phyloP scores from a whole-genome alignment of 2,797 vertebrate genomes.

The Takifugu ocellatus region DNA sequence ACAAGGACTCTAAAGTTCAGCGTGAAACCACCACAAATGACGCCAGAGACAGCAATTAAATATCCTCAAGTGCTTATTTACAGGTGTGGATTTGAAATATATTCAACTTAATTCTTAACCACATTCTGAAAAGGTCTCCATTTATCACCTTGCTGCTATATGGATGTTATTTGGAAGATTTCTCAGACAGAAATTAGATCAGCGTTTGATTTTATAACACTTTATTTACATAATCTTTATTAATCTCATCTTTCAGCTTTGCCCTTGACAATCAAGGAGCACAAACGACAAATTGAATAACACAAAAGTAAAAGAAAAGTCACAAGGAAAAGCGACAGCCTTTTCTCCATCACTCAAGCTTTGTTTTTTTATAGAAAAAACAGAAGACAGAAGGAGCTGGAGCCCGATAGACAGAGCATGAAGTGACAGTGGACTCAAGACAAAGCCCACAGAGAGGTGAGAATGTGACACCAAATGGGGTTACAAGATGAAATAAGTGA shows the following conservation, averaged over 20 bases:
- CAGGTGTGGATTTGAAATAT: too few species aligned
- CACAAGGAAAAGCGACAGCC: conserved; percentile 42
- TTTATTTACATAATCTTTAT: conserved; percentile 78
- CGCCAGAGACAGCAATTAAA: too few species aligned
- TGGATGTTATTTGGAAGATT: too few species aligned
- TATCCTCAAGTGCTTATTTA: too few species aligned
- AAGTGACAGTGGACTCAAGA: conserved; percentile 24
- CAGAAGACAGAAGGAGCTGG: conserved; percentile 17
- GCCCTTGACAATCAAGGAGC: conserved; percentile 47
- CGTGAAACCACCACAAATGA: too few species aligned
- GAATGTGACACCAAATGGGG: conserved; percentile 15
- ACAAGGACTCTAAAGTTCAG: too few species aligned
- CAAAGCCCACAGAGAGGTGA: neutral
- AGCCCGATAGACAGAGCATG: conserved; percentile 18
- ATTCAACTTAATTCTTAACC: too few species aligned
- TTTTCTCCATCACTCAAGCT: conserved; percentile 1
- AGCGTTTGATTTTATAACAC: conserved; percentile 34
- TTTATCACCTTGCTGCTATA: too few species aligned
- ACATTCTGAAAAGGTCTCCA: too few species aligned
- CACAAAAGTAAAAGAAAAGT: conserved; percentile 49
- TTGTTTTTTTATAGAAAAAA: conserved; percentile 65
- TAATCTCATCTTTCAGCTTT: conserved; percentile 56
- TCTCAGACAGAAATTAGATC: neutral
- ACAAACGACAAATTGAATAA: conserved; percentile 50
- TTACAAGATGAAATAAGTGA: conserved; percentile 10